phyloP scores from a whole-genome alignment of 2,113 vertebrate genomes.

The Grammomys surdaster region DNA sequence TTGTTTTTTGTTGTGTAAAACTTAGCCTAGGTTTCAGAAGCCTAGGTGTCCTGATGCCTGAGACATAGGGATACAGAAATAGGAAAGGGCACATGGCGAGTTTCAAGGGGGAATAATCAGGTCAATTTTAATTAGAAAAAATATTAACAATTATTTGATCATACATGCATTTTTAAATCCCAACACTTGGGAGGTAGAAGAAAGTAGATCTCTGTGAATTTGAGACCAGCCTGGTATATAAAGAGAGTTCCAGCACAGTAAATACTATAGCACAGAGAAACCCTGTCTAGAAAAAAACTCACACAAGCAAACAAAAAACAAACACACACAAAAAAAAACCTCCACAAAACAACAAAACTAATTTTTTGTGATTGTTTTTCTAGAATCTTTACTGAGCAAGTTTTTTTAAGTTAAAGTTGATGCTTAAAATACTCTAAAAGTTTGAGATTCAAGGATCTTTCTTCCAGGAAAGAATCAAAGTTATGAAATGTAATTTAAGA shows the following conservation, averaged over 20 bases:
- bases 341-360: background rate
- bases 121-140: constrained; percentile 38
- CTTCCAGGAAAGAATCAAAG: constrained; percentile 64
- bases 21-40: constrained; percentile 54
- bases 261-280: background rate
- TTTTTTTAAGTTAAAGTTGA: constrained; percentile 57
- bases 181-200: background rate
- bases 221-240: background rate
- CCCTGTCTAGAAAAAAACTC: background rate
- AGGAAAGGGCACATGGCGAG: background rate
- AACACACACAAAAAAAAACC: background rate
- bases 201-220: background rate
- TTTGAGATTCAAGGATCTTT: constrained; percentile 58
- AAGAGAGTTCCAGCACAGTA: background rate
- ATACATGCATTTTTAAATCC: constrained; percentile 4
- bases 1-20: constrained; percentile 51
- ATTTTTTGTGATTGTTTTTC: background rate
- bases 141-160: constrained; percentile 36
- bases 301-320: background rate
- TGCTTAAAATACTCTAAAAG: constrained; percentile 60
- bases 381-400: constrained; percentile 31
- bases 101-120: background rate
- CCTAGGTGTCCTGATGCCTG: background rate
- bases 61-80: background rate
- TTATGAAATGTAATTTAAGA: constrained; percentile 71